These are phyloP conservation scores for Phortica magna DNA, from an alignment of 2,888 invertebrate species.

Conservation along the genomic window DNA sequence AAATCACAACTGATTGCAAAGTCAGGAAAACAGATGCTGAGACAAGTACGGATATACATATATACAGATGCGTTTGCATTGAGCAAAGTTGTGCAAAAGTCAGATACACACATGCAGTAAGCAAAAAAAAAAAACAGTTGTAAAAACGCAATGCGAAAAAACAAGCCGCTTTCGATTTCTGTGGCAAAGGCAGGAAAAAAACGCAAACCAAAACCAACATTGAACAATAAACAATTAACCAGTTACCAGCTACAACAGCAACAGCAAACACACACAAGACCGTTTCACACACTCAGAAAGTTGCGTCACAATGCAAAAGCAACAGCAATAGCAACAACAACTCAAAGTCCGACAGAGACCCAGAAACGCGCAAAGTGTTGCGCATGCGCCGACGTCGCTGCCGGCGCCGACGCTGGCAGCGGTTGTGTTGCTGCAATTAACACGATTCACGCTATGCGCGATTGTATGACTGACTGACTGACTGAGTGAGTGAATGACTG, in stretches of 20 bases:
- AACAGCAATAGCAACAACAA: conserved; percentile 31
- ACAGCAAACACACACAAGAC: conserved; percentile 11
- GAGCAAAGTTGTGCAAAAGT: not conserved
- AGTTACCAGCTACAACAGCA: not conserved
- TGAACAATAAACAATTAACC: conserved; percentile 50
- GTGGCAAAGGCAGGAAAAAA: not conserved
- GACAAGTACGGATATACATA: not conserved
- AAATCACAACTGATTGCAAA: conserved; percentile 33
- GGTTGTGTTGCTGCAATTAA: conserved; percentile 15
- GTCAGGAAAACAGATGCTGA: conserved; percentile 26
- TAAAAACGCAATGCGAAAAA: conserved; percentile 22
- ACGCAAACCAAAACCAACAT: conserved; percentile 50
- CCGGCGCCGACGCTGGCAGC: not conserved
- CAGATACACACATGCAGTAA: not conserved
- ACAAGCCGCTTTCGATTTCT: conserved; percentile 51
- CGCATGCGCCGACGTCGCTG: conserved; percentile 53
- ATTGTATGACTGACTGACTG: conserved; percentile 3
- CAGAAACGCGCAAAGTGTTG: conserved; percentile 62
- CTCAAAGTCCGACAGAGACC: conserved; percentile 59
- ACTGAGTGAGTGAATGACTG: not conserved
- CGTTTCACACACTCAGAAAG: conserved; percentile 44
- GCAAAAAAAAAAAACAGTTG: conserved; percentile 22
- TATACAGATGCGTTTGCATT: conserved; percentile 7
- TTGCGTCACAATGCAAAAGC: conserved; percentile 65
- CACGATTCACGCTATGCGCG: not conserved